phyloP scores from a whole-genome alignment of 2,888 invertebrate species.

The Heliconius ethilla region DNA sequence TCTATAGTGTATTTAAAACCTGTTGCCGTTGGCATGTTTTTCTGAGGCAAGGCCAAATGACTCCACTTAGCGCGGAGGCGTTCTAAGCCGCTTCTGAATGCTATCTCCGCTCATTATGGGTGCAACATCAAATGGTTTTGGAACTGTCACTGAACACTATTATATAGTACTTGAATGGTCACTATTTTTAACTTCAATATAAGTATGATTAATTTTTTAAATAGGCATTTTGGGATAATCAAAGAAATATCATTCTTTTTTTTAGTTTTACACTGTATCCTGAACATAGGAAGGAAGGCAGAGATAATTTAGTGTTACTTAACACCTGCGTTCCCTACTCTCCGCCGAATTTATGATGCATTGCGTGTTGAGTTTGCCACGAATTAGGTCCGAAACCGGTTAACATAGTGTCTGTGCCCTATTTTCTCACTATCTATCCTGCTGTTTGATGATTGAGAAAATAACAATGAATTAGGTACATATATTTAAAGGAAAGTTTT shows the following conservation, averaged over 20 bases:
- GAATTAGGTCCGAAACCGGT: too few relatives aligned
- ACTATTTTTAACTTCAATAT: conserved; percentile 18
- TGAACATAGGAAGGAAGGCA: neutral
- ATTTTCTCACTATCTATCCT: too few relatives aligned
- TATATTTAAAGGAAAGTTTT: neutral
- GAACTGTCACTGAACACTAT: conserved; percentile 14
- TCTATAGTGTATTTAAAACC: conserved; percentile 46
- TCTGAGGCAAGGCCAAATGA: conserved; percentile 64
- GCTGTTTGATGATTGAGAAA: neutral
- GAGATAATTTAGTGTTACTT: neutral
- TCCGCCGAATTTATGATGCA: neutral
- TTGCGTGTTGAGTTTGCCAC: neutral
- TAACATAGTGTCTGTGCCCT: too few relatives aligned
- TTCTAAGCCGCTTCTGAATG: conserved; percentile 53
- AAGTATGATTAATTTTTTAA: neutral
- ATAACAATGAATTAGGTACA: neutral
- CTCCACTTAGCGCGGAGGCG: conserved; percentile 46
- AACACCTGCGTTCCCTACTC: neutral
- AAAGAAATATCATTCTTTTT: neutral
- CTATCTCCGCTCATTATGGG: conserved; percentile 42
- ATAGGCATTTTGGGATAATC: too few relatives aligned
- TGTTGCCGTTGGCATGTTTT: conserved; percentile 67
- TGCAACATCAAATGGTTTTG: conserved; percentile 32
- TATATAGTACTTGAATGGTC: conserved; percentile 10
- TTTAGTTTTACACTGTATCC: neutral